Evolutionary conservation across 2,113 vertebrate species (phyloP).

Genomic region (Dissostichus mawsoni): DNA sequence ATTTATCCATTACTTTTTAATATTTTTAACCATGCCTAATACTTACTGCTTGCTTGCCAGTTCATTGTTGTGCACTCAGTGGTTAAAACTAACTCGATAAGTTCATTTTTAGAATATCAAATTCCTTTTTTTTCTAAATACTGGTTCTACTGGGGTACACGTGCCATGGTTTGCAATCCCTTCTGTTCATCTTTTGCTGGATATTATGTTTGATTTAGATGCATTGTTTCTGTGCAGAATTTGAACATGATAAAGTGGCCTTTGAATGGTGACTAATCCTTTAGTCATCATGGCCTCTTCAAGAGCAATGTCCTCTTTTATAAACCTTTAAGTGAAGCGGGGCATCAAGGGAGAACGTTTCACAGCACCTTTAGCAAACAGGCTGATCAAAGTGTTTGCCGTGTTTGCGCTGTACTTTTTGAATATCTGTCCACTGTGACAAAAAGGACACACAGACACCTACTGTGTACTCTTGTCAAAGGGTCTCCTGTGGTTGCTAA

Average conservation of each 20-base stretch:
- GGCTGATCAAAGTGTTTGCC: constrained; percentile 62
- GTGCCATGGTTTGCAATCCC: not conserved
- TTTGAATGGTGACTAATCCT: constrained; percentile 61
- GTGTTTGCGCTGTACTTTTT: constrained; percentile 67
- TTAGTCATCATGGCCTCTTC: constrained; percentile 57
- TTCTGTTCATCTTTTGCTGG: constrained; percentile 26
- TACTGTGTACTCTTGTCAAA: constrained; percentile 64
- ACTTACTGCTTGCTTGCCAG: not conserved
- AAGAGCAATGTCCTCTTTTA: constrained; percentile 65
- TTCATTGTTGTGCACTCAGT: not conserved
- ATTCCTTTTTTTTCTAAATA: not conserved
- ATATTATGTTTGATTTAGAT: constrained; percentile 41
- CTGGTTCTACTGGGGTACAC: not conserved
- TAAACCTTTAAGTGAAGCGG: constrained; percentile 62
- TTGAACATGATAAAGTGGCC: constrained; percentile 46
- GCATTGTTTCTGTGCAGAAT: constrained; percentile 34
- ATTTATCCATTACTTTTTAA: not conserved
- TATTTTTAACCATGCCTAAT: not conserved
- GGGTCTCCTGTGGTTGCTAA: constrained; percentile 49
- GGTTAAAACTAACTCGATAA: not conserved
- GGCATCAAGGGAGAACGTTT: constrained; percentile 61
- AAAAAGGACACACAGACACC: constrained; percentile 65
- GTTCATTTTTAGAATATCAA: not conserved
- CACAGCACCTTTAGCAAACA: constrained; percentile 57
- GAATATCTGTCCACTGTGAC: constrained; percentile 50